These are phyloP conservation scores for Rhinichthys osculus DNA, from an alignment of 2,797 vertebrate genomes.

Conservation along the genomic window DNA sequence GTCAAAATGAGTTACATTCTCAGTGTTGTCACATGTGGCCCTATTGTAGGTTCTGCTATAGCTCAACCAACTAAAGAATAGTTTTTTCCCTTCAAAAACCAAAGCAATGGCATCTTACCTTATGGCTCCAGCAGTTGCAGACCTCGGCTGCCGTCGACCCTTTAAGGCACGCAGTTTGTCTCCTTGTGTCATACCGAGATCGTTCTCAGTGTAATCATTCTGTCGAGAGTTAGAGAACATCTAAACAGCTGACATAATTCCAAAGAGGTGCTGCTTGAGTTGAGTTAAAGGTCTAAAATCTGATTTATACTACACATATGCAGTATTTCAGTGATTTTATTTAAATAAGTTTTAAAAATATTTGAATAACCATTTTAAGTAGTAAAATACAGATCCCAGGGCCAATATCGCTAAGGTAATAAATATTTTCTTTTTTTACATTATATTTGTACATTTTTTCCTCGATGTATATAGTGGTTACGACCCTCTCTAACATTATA, in stretches of 20 bases:
- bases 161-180: constrained; percentile 97
- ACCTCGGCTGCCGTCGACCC: constrained; percentile 82
- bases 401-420: not conserved
- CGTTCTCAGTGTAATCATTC: constrained; percentile 78
- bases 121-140: constrained; percentile 79
- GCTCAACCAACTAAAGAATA: not conserved
- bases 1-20: not conserved
- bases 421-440: not conserved
- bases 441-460: not conserved
- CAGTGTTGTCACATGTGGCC: not conserved
- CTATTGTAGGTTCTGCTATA: not conserved
- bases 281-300: not conserved
- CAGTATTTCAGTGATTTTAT: too few relatives aligned
- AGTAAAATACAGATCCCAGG: not conserved
- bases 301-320: not conserved
- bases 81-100: not conserved
- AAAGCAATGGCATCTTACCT: constrained; percentile 72
- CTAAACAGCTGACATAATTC: not conserved
- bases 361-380: not conserved
- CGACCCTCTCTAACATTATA: not conserved
- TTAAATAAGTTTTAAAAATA: not conserved
- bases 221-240: constrained; percentile 64
- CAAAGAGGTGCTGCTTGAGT: not conserved
- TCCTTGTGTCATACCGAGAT: constrained; percentile 86
- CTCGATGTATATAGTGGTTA: not conserved